These are phyloP conservation scores for Sarcophaga rosellei DNA, from an alignment of 2,888 invertebrate genomes.

Conservation along the genomic window DNA sequence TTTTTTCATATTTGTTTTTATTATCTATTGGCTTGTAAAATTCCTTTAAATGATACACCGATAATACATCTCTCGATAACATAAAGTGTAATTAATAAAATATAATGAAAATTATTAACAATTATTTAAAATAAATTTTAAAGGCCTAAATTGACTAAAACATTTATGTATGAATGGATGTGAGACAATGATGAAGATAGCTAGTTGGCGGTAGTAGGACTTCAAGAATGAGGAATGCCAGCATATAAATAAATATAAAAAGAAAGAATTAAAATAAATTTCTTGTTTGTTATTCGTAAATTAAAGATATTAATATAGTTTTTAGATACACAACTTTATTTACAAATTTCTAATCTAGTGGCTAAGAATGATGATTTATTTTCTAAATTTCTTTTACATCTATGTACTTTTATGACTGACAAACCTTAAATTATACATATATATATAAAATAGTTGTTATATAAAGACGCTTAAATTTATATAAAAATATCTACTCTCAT, in stretches of 20 bases:
- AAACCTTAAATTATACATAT: conserved; percentile 38
- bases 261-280: conserved; percentile 9
- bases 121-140: conserved; percentile 15
- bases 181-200: neutral
- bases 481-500: conserved; percentile 73
- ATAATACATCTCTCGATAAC: conserved; percentile 52
- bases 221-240: conserved; percentile 25
- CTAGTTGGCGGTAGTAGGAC: neutral
- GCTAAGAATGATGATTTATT: conserved; percentile 34
- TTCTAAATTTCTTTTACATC: conserved; percentile 10
- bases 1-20: neutral
- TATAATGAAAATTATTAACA: conserved; percentile 24
- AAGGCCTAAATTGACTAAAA: conserved; percentile 54
- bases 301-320: conserved; percentile 30
- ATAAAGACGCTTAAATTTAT: neutral
- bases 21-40: conserved; percentile 13
- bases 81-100: conserved; percentile 1
- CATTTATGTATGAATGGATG: neutral
- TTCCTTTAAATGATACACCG: conserved; percentile 41
- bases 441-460: neutral
- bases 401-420: conserved; percentile 48
- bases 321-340: neutral
- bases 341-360: conserved; percentile 32
- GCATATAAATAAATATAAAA: conserved; percentile 47
- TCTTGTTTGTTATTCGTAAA: neutral